Evolutionary conservation across 2,797 vertebrate genomes (phyloP).

Genomic region (Pogonophryne albipinna): DNA sequence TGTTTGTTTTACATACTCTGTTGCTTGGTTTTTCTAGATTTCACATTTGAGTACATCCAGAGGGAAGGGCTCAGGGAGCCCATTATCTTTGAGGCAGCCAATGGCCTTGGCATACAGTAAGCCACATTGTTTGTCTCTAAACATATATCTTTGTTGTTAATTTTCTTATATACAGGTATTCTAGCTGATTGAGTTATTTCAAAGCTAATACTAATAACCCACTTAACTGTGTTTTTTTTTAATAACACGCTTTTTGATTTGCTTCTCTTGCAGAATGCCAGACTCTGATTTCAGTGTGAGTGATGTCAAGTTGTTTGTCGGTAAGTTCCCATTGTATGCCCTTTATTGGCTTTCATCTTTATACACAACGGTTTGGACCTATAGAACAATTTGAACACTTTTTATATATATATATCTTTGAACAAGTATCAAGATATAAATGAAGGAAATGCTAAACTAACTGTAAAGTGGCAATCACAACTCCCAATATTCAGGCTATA

Average conservation of each 20-base stretch:
- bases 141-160: background rate
- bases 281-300: slow-evolving; percentile 94
- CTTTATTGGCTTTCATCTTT: background rate
- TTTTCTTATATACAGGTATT: background rate
- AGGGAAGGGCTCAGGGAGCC: slow-evolving; percentile 94
- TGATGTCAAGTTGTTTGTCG: slow-evolving; percentile 94
- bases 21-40: slow-evolving; percentile 84
- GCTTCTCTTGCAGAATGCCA: slow-evolving; percentile 89
- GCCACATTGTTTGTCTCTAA: slow-evolving; percentile 51
- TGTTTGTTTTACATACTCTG: background rate
- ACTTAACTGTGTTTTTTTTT: background rate
- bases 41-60: slow-evolving; percentile 97
- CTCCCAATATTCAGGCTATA: too few relatives aligned
- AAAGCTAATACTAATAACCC: background rate
- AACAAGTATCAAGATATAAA: background rate
- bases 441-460: background rate
- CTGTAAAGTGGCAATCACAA: background rate
- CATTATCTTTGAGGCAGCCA: slow-evolving; percentile 92
- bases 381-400: background rate
- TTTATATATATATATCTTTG: background rate
- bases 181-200: background rate
- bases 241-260: background rate
- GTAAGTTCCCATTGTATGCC: slow-evolving; percentile 78
- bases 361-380: background rate
- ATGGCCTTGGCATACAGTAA: slow-evolving; percentile 96